Percentiles rank a stretch among this genome's conserved stretches.
Conservation (phyloP, 2,113 vertebrate species). For the Passer montanus region DNA sequence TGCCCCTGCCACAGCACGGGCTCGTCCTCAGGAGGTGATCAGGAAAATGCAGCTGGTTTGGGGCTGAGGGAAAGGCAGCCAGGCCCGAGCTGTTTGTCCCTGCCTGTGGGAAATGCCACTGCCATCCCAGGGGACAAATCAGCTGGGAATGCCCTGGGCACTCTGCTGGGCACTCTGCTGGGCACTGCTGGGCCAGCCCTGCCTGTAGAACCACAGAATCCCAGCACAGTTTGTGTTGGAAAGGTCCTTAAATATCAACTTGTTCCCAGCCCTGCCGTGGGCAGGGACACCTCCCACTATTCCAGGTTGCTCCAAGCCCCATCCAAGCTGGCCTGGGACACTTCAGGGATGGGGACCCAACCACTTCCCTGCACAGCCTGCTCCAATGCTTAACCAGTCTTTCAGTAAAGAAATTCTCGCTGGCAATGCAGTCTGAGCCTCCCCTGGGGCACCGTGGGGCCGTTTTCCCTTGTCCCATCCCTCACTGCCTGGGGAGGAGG, state of each 20-base stretch:
- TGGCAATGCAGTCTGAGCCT: rapidly evolving
- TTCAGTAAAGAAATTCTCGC: neutral
- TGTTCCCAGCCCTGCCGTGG: neutral
- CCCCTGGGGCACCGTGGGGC: neutral
- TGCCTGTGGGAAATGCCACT: neutral
- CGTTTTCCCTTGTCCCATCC: neutral
- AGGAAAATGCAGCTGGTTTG: neutral
- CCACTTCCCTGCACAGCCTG: neutral
- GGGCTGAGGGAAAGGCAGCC: neutral
- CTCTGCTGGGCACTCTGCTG: neutral
- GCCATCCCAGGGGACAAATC: neutral
- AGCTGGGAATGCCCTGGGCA: neutral
- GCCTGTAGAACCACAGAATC: rapidly evolving
- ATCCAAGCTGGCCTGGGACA: neutral
- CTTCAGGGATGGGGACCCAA: neutral
- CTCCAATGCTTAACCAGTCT: rapidly evolving
- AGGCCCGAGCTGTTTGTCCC: neutral
- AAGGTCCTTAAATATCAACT: neutral
- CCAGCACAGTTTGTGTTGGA: too few species aligned
- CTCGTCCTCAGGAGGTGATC: neutral
- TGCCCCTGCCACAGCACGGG: neutral
- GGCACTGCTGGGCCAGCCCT: neutral
- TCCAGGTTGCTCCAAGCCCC: neutral
- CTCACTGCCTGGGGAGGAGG: neutral
- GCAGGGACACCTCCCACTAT: neutral